Percentiles rank a stretch among this genome's conserved stretches.
Conservation (phyloP, 2,888 invertebrate genomes). For the Maniola hyperantus region DNA sequence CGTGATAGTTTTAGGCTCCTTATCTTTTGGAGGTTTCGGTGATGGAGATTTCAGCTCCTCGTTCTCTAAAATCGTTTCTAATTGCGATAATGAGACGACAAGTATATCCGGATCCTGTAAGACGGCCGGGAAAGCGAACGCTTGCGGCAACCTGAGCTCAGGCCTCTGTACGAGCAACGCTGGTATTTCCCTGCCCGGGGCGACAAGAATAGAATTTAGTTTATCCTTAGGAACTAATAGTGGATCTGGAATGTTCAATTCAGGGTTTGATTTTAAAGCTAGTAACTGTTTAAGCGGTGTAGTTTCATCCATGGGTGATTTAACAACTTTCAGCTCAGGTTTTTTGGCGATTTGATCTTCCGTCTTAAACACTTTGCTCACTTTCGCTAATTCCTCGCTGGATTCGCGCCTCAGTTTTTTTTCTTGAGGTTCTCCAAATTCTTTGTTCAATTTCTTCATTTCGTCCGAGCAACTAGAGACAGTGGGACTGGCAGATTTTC, state of each 20-base stretch:
- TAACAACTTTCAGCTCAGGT: slow-evolving; percentile 50
- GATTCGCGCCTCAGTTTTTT: slow-evolving; percentile 67
- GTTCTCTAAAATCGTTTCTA: slow-evolving; percentile 85
- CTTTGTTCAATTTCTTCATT: slow-evolving; percentile 82
- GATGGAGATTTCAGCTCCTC: slow-evolving; percentile 57
- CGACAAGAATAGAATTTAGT: slow-evolving; percentile 86
- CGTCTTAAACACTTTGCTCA: slow-evolving; percentile 68
- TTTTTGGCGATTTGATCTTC: slow-evolving; percentile 58
- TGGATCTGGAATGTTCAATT: slow-evolving; percentile 90
- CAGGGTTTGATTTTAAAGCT: slow-evolving; percentile 85
- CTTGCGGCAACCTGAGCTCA: slow-evolving; percentile 88
- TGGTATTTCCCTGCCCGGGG: slow-evolving; percentile 90
- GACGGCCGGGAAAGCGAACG: slow-evolving; percentile 87
- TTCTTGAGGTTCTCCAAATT: slow-evolving; percentile 75
- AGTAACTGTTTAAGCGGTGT: slow-evolving; percentile 88
- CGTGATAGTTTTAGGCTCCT: slow-evolving; percentile 51
- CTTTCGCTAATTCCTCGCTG: slow-evolving; percentile 64
- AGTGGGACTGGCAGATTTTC: slow-evolving; percentile 87
- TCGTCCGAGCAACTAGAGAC: slow-evolving; percentile 90
- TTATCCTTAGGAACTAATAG: slow-evolving; percentile 90
- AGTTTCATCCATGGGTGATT: slow-evolving; percentile 68
- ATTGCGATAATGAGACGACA: slow-evolving; percentile 88
- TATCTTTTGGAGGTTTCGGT: slow-evolving; percentile 42
- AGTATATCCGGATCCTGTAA: slow-evolving; percentile 90
- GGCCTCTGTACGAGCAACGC: slow-evolving; percentile 87